These are phyloP conservation scores for Arctocebus calabarensis DNA, from an alignment of 2,797 vertebrate genomes.

Conservation along the genomic window DNA sequence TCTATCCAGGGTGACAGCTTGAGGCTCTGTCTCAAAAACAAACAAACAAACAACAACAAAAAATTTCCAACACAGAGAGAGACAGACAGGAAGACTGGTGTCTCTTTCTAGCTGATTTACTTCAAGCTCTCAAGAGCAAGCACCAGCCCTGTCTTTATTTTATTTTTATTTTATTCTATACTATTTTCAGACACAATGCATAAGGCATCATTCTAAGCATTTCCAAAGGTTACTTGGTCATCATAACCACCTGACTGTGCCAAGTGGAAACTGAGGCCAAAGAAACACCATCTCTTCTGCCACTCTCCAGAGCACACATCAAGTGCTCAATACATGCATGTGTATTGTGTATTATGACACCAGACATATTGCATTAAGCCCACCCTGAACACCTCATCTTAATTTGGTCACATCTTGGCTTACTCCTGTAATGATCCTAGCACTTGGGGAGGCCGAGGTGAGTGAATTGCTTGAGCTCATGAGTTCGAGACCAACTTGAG, in stretches of 20 bases:
- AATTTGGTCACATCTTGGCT: neutral
- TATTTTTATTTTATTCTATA: neutral
- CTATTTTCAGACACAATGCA: neutral
- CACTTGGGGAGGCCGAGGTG: no score
- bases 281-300: rapidly evolving
- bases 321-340: rapidly evolving
- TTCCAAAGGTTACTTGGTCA: rapidly evolving
- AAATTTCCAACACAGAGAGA: neutral
- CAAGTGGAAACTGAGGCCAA: neutral
- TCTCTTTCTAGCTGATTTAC: no score
- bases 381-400: rapidly evolving
- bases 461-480: no score
- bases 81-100: rapidly evolving
- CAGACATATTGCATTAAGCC: neutral
- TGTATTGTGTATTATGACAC: neutral
- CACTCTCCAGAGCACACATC: neutral
- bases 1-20: no score
- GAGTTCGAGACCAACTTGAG: no score
- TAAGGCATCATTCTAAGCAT: rapidly evolving
- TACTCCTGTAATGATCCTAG: no score
- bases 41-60: no score
- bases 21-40: no score
- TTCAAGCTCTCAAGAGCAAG: no score
- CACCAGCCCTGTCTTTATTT: neutral
- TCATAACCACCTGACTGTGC: rapidly evolving